Percentiles rank a stretch among this genome's conserved stretches.
phyloP scores from a whole-genome alignment of 2,797 vertebrate species.

The Megalops cyprinoides region DNA sequence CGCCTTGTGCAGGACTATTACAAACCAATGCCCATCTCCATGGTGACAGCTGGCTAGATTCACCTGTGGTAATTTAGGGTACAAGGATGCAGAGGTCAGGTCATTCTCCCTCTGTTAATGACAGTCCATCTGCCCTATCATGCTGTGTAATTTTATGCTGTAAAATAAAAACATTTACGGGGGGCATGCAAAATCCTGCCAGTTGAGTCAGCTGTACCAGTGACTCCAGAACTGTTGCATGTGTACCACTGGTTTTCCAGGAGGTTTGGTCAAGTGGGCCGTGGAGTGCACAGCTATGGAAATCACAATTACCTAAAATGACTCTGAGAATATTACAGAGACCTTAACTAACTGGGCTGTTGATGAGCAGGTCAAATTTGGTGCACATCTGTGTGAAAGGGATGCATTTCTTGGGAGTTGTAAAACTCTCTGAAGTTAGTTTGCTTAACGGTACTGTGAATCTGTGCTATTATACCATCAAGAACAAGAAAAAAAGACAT shows the following conservation, averaged over 20 bases:
- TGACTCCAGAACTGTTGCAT: neutral
- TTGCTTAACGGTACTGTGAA: too few relatives aligned
- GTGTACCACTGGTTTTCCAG: neutral
- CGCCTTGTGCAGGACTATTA: slow-evolving; percentile 10
- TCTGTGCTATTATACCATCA: too few relatives aligned
- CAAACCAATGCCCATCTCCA: slow-evolving; percentile 27
- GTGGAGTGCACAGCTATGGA: neutral
- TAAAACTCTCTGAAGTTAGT: too few relatives aligned
- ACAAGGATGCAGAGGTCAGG: neutral
- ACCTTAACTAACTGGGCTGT: neutral
- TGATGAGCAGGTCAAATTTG: too few relatives aligned
- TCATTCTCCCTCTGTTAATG: neutral
- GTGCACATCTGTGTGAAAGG: too few relatives aligned
- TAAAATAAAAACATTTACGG: neutral
- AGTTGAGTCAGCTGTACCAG: neutral
- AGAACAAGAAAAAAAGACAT: too few relatives aligned
- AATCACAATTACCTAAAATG: neutral
- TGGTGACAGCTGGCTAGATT: slow-evolving; percentile 26
- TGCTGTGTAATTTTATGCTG: neutral
- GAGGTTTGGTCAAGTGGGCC: neutral
- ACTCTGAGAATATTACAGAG: neutral
- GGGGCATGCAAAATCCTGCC: neutral
- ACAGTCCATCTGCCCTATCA: neutral
- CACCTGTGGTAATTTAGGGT: neutral
- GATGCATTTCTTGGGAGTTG: too few relatives aligned